Percentiles rank a stretch among this genome's conserved stretches.
Conservation (phyloP, 2,113 vertebrate species). For the Protomyctophum bolini region DNA sequence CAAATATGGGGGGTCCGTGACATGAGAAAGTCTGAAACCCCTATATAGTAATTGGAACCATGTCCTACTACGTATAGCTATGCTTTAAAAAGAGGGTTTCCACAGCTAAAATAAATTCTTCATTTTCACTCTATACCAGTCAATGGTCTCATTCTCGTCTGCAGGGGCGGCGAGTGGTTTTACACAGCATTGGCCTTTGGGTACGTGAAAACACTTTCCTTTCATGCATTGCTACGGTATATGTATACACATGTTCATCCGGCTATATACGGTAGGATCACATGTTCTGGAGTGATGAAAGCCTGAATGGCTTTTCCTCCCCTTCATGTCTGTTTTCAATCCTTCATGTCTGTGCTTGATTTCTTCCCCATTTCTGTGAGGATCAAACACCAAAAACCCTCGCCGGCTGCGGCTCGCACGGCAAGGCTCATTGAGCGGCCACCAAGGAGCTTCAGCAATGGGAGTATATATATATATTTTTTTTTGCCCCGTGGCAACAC, state of each 20-base stretch:
- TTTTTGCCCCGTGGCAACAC: slow-evolving; percentile 56
- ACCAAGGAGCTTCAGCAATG: slow-evolving; percentile 39
- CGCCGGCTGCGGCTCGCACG: background rate
- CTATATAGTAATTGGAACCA: too few relatives aligned
- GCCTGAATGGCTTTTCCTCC: slow-evolving; percentile 33
- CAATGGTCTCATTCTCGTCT: slow-evolving; percentile 1
- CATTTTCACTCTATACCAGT: slow-evolving; percentile 30
- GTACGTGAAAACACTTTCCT: slow-evolving; percentile 19
- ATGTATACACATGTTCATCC: slow-evolving; percentile 34
- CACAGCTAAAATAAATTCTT: background rate
- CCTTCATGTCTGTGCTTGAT: slow-evolving; percentile 52
- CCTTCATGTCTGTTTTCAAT: slow-evolving; percentile 37
- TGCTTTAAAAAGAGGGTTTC: too few relatives aligned
- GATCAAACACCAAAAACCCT: slow-evolving; percentile 52
- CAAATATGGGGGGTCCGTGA: too few relatives aligned
- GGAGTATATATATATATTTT: slow-evolving; percentile 36
- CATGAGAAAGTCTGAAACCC: too few relatives aligned
- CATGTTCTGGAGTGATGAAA: slow-evolving; percentile 35
- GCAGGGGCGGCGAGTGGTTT: slow-evolving; percentile 9
- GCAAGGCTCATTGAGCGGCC: slow-evolving; percentile 36
- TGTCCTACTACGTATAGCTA: too few relatives aligned
- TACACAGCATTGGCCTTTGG: slow-evolving; percentile 2
- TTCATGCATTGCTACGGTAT: slow-evolving; percentile 20
- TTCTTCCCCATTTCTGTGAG: slow-evolving; percentile 38
- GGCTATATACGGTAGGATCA: slow-evolving; percentile 13